Evolutionary conservation across 2,797 vertebrate species (phyloP).

Genomic region (Anisognathus igniventris): DNA sequence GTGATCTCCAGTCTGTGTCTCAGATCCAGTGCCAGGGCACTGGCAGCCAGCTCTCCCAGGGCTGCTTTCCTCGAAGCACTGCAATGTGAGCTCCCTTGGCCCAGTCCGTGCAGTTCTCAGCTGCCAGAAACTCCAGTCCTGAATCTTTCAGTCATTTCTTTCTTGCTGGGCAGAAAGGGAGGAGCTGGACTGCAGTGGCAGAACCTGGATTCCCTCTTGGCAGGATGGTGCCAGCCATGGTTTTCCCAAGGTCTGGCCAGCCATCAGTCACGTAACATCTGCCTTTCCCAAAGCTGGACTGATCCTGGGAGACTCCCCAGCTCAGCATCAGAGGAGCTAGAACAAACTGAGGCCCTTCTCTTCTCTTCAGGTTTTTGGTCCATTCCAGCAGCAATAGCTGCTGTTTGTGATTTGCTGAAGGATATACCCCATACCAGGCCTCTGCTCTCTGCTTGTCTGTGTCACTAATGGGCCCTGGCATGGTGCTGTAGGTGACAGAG

Average conservation of each 20-base stretch:
- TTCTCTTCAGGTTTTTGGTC: not conserved
- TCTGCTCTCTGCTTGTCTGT: not conserved
- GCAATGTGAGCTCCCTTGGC: not conserved
- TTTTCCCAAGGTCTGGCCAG: not conserved
- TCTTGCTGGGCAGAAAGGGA: not conserved
- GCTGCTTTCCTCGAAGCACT: not conserved
- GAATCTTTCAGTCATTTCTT: not conserved
- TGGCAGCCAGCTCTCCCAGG: not conserved
- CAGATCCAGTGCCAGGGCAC: not conserved
- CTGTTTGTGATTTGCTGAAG: not conserved
- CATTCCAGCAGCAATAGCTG: not conserved
- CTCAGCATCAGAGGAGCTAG: not conserved
- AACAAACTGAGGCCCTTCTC: not conserved
- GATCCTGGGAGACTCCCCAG: not conserved
- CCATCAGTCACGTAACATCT: not conserved
- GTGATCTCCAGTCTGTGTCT: rapidly evolving
- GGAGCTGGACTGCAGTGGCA: not conserved
- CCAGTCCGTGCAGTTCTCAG: rapidly evolving
- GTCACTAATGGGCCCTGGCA: not conserved
- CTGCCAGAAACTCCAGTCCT: not conserved
- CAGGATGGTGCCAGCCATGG: not conserved
- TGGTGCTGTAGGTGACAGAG: not conserved
- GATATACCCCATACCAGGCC: not conserved
- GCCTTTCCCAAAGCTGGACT: not conserved
- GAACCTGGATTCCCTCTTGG: not conserved